Conservation (phyloP, 1,140 invertebrate species). For the Aplysia californica region DNA sequence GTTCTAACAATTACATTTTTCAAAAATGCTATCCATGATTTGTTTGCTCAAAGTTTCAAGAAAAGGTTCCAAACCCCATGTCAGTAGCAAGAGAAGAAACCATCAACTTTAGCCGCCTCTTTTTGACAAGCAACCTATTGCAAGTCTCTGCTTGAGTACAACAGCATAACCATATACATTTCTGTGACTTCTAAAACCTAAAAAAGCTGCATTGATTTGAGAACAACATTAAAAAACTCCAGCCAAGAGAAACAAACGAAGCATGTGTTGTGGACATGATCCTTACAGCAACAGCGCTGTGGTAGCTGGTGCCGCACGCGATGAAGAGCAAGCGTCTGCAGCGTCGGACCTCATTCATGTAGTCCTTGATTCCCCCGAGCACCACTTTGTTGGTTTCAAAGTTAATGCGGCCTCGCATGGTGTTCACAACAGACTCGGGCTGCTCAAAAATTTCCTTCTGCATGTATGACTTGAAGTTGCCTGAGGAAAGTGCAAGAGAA, state of each 20-base stretch:
- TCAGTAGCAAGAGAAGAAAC: too few relatives aligned
- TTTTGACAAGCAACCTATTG: too few relatives aligned
- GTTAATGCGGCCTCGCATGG: slow-evolving; percentile 98
- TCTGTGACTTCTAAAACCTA: neutral
- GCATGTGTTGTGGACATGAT: too few relatives aligned
- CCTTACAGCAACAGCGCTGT: slow-evolving; percentile 91
- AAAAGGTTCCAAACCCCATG: too few relatives aligned
- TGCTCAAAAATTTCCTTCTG: slow-evolving; percentile 99
- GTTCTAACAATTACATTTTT: too few relatives aligned
- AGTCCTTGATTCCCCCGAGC: slow-evolving; percentile 93
- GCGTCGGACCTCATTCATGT: slow-evolving; percentile 96
- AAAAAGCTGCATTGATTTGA: neutral
- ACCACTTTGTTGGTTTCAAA: slow-evolving; percentile 72
- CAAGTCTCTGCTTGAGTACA: too few relatives aligned
- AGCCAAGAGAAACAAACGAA: too few relatives aligned
- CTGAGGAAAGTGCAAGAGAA: slow-evolving; percentile 56
- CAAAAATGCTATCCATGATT: too few relatives aligned
- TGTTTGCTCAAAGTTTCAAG: too few relatives aligned
- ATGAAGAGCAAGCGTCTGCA: slow-evolving; percentile 97
- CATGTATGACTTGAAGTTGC: slow-evolving; percentile 98
- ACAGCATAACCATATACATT: too few relatives aligned
- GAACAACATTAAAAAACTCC: too few relatives aligned
- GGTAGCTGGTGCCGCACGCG: slow-evolving; percentile 99
- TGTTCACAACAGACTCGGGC: slow-evolving; percentile 98
- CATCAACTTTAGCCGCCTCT: too few relatives aligned